phyloP scores from a whole-genome alignment of 2,113 vertebrate species.

The Cheilinus undulatus region DNA sequence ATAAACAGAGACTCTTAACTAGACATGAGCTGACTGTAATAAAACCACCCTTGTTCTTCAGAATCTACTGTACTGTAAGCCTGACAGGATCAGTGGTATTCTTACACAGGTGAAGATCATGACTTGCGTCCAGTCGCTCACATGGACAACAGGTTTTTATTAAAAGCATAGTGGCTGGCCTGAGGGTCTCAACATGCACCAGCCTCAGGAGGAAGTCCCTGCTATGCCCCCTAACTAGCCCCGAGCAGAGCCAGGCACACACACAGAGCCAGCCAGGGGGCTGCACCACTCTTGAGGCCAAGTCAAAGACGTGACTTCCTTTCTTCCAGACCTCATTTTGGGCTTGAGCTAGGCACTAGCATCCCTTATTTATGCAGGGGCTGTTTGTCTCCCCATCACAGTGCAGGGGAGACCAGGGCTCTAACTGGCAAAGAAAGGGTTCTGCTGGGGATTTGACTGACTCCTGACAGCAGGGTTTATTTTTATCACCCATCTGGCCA shows the following conservation, averaged over 20 bases:
- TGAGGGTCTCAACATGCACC: conserved; percentile 35
- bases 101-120: conserved; percentile 32
- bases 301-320: conserved; percentile 65
- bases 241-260: conserved; percentile 69
- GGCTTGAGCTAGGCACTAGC: conserved; percentile 43
- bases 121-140: conserved; percentile 44
- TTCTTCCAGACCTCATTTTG: conserved; percentile 59
- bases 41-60: conserved; percentile 32
- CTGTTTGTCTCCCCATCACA: conserved; percentile 67
- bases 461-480: conserved; percentile 79
- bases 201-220: conserved; percentile 54
- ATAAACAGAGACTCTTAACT: conserved; percentile 41
- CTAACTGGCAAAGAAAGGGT: conserved; percentile 59
- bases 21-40: conserved; percentile 51
- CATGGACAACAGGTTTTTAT: conserved; percentile 58
- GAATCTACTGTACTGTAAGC: conserved; percentile 21
- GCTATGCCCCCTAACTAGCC: conserved; percentile 71
- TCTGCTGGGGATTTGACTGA: conserved; percentile 76
- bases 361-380: conserved; percentile 64
- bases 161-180: conserved; percentile 48
- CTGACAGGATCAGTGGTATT: conserved; percentile 25
- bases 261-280: conserved; percentile 65
- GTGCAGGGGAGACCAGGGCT: conserved; percentile 48
- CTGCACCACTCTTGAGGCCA: conserved; percentile 61
- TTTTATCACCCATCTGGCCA: conserved; percentile 84